Base-by-base conservation (phyloP, 2,888 invertebrate species). In the Dasysyrphus albostriatus region DNA sequence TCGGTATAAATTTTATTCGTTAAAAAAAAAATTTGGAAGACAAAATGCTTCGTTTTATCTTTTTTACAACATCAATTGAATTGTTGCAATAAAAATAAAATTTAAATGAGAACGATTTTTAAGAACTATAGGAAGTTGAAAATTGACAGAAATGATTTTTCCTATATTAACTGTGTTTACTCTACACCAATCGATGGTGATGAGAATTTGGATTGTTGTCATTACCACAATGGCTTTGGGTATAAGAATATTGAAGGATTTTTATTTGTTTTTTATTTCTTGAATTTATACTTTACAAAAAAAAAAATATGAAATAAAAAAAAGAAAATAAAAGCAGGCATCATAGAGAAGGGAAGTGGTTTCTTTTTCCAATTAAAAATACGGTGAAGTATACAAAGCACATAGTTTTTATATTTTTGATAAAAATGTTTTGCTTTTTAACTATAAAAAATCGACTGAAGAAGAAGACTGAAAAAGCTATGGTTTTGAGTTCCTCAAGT, bases 71-170 rank as follows among this genome's bases (percentile, higher is more conserved):
- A 59, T 74, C 61, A 63, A 63, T 58, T 58, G 32, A 75, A 70
- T 75, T 70, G 74, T 49, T 58, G 70, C 63, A 75, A 65, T 83
- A 75, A 83, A 83, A 83, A 75, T 69, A 58, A 59, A 75, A 54
- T 63, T 77, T 72, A 73, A 67, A 51, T 72, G 65, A 42, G n/a
- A 54, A 65, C 67, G 49, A 69, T 74, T 76, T 58, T 14, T 37
- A 34, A 34, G 34, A 16, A 58, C 10, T 58, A n/a, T n/a, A 10
- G 32, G 63, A 63, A 44, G 44, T 16, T n/a, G 2, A 8, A 29
- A 63, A 59, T 59, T 59, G 59, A 19, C 5, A 39, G 2, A 24
- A 39, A 10, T 59, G 19, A 12, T 34, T n/a, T 56, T 56, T 32
- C 1, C n/a, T n/a, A n/a, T 16, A 10, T 56, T 34, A 34, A 56